Conservation (phyloP, 2,797 vertebrate genomes). For the Coendou prehensilis region DNA sequence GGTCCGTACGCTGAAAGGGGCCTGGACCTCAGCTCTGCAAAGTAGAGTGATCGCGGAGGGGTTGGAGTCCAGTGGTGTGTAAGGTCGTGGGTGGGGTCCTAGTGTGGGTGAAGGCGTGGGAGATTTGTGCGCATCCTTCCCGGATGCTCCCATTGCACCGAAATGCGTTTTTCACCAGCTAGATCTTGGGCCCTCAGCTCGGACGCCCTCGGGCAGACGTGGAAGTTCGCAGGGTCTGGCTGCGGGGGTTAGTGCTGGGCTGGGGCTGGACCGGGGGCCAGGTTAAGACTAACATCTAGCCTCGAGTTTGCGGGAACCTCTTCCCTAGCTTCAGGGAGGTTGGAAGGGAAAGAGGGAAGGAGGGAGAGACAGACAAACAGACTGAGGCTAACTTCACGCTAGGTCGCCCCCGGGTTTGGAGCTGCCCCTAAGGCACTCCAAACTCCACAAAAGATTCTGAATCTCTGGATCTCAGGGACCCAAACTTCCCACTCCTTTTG, state of each 20-base stretch:
- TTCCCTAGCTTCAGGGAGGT: constrained; percentile 6
- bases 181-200: not conserved
- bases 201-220: not conserved
- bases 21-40: constrained; percentile 58
- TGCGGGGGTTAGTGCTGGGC: not conserved
- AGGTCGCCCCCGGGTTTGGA: not conserved
- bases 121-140: constrained; percentile 30
- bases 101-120: not conserved
- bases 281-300: not conserved
- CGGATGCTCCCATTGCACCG: constrained; percentile 22
- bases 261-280: not conserved
- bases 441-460: constrained; percentile 15
- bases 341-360: not conserved
- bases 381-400: not conserved
- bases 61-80: constrained; percentile 10
- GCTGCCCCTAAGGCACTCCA: not conserved
- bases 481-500: constrained; percentile 57
- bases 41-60: not conserved
- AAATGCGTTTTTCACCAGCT: constrained; percentile 15
- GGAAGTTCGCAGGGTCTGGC: constrained; percentile 68
- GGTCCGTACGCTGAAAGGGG: constrained; percentile 19
- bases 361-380: not conserved
- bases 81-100: constrained; percentile 68
- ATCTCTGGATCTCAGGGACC: not conserved
- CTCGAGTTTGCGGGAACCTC: not conserved